phyloP scores from a whole-genome alignment of 2,113 vertebrate genomes.

The Epinephelus moara region DNA sequence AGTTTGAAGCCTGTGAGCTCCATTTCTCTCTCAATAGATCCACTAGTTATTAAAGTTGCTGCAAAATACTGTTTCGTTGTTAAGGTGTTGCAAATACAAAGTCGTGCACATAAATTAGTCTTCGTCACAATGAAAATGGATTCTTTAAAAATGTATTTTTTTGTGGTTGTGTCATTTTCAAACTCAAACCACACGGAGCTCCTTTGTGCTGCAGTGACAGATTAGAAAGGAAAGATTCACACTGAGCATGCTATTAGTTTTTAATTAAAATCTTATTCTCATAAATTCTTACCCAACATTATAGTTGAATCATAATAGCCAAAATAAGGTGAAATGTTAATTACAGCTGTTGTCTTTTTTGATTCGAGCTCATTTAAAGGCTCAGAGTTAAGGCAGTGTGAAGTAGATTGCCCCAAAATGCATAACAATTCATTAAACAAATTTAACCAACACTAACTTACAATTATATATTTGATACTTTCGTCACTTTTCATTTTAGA shows the following conservation, averaged over 20 bases:
- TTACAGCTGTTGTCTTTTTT: neutral
- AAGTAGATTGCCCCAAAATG: neutral
- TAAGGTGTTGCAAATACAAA: neutral
- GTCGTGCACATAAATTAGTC: neutral
- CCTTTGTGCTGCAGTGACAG: neutral
- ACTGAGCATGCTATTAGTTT: conserved; percentile 1
- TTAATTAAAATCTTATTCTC: conserved; percentile 1
- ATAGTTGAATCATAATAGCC: neutral
- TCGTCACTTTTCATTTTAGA: neutral
- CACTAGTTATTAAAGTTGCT: neutral
- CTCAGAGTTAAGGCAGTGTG: neutral
- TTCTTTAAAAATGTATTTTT: neutral
- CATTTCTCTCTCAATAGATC: too few relatives aligned
- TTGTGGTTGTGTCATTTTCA: neutral
- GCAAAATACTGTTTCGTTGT: neutral
- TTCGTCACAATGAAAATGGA: neutral
- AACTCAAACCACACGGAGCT: neutral
- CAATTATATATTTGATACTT: neutral
- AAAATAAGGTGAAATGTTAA: conserved; percentile 7
- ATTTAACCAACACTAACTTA: neutral
- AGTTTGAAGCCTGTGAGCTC: neutral
- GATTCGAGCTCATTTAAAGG: neutral
- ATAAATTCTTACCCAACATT: neutral
- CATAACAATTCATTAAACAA: too few relatives aligned
- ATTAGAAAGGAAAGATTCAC: neutral